Base-by-base conservation (phyloP, 2,113 vertebrate species). In the Apistogramma diplotaenia region DNA sequence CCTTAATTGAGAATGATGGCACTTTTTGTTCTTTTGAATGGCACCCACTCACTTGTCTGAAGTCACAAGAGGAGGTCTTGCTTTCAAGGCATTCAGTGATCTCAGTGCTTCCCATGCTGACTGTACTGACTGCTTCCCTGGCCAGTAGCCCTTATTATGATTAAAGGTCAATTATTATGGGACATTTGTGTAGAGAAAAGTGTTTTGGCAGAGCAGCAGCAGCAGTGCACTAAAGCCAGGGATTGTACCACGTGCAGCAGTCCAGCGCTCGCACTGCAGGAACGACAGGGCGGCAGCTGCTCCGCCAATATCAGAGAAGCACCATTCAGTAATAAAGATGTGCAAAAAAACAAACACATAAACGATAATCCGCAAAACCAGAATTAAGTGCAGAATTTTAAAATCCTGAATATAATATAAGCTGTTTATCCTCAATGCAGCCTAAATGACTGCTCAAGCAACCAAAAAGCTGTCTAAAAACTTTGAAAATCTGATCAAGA, bases 1-100 rank as follows among this genome's bases (percentile, higher is more conserved):
- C 57, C 78, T 86, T 91, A 93, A 93, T 91, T 91, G 86, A 89
- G 91, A 91, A 83, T 84, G 90, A 93, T 91, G 91, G 89, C 74
- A 89, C 91, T 90, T 92, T 92, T 94, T 93, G 91, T 92, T 90
- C 78, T 70, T 82, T 74, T 88, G 86, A 92, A 88, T 88, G 82
- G 87, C 80, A 90, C 76, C 88, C 71, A 89, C 81, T 89, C 81
- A 84, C 81, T 88, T 73, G 56, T 89, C 82, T 86, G 71, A 89
- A 91, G 90, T 90, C 90, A 91, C 87, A 84, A 81, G 91, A 91
- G 83, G 89, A 87, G 85, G 60, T 89, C 85, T 83, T 81, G 79
- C 85, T 89, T 89, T 93, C 85, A 83, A 86, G 86, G 71, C 74
- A 49, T 61, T 90, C 72, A 78, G 73, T 83, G 71, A 85, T 87